These are phyloP conservation scores for Rapana venosa DNA, from an alignment of 2,888 invertebrate genomes.

Conservation along the genomic window DNA sequence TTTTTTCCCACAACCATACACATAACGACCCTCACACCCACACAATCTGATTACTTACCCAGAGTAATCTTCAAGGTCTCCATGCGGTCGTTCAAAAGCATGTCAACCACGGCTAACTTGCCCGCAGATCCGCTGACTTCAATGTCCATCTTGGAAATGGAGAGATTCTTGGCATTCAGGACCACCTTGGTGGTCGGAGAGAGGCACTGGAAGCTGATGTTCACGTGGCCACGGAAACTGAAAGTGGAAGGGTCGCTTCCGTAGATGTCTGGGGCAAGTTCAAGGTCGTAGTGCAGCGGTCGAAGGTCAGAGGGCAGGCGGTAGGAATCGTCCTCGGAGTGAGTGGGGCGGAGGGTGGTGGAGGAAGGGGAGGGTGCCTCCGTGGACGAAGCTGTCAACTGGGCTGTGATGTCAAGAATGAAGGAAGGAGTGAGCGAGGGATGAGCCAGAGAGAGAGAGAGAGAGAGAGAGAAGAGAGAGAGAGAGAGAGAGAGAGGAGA, in stretches of 20 bases:
- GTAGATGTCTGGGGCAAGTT: constrained; percentile 56
- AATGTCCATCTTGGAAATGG: neutral
- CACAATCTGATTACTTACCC: neutral
- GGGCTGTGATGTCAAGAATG: neutral
- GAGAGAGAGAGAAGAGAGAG: too few species aligned
- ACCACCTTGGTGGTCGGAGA: constrained; percentile 34
- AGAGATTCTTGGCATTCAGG: constrained; percentile 46
- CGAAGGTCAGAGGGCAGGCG: constrained; percentile 50
- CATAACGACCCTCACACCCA: too few species aligned
- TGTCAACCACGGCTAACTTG: neutral
- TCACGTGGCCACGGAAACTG: constrained; percentile 41
- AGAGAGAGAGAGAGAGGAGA: too few species aligned
- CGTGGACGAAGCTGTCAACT: neutral
- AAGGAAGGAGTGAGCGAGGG: neutral
- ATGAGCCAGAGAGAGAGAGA: neutral
- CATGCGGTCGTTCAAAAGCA: neutral
- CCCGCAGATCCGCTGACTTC: neutral
- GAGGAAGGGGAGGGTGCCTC: neutral
- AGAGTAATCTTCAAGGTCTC: constrained; percentile 10
- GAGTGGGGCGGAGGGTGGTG: neutral
- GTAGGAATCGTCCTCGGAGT: neutral
- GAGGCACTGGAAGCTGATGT: constrained; percentile 34
- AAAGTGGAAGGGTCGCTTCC: constrained; percentile 41
- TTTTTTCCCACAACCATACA: too few species aligned
- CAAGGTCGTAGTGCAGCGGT: constrained; percentile 53